Base-by-base conservation (phyloP, 2,888 invertebrate genomes). In the Platycheirus rosarum region DNA sequence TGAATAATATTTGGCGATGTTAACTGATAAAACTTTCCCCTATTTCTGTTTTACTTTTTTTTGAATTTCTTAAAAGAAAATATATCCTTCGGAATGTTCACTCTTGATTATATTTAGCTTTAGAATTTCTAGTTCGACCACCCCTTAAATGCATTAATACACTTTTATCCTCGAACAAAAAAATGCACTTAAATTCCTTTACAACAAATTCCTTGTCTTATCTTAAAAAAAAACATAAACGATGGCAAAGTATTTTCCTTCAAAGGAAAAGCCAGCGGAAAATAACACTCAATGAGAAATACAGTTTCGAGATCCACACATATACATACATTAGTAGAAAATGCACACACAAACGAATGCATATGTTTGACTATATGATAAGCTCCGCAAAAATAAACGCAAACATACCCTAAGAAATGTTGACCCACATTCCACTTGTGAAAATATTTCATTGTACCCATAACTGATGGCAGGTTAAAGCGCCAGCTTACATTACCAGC, bases 401-500 rank as follows among this genome's bases (percentile, higher is more conserved):
- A 71, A 77, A 68, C 82, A 73, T 73, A 82, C 55, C 71, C 55
- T 49, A 68, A 82, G 66, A 77, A 82, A 82, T 73, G 77, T 77
- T 82, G 82, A 82, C 82, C 82, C 77, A 82, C 77, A 82, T 82
- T 77, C 82, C 82, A 63, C 13, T 73, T 23, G 82, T 73, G 77
- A 73, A 82, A 82, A 82, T 82, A 82, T 82, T 82, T 82, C 82
- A 82, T 77, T 82, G 77, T 82, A 63, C 68, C 77, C 82, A 82
- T 82, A 82, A 82, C 76, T 62, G 76, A 82, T 82, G 82, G 82
- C 77, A 77, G 77, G 82, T 77, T 82, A 77, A 77, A 77, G 76
- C 71, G 73, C 77, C 77, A 82, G 73, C 62, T 82, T 68, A 77
- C 82, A 77, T 73, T 79, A 73, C 71, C 73, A 62, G 42, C 62